These are phyloP conservation scores for Nephila pilipes DNA, from an alignment of 1,140 invertebrate species.

Conservation along the genomic window DNA sequence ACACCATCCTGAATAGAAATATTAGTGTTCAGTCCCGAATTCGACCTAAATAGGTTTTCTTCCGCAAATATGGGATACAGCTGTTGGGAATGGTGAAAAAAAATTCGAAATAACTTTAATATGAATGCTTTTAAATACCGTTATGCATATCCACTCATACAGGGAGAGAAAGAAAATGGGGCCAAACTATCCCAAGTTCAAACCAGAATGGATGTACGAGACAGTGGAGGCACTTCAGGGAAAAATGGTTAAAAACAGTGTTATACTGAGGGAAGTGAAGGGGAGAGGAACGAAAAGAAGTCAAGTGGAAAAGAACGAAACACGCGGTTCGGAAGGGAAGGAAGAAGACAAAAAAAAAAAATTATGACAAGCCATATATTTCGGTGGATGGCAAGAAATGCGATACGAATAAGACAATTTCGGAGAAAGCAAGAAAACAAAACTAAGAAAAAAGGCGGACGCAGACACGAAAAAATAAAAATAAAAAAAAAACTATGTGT, in stretches of 20 bases:
- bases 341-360: not conserved
- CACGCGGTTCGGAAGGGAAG: not conserved
- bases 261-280: not conserved
- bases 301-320: not conserved
- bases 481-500: not conserved
- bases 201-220: not conserved
- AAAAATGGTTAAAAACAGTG: not conserved
- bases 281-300: not conserved
- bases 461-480: not conserved
- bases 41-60: too few species aligned
- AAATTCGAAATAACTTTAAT: too few species aligned
- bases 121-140: too few species aligned
- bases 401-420: constrained; percentile 1
- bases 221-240: not conserved
- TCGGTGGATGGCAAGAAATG: not conserved
- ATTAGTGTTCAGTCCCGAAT: too few species aligned
- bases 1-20: too few species aligned
- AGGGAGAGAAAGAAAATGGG: not conserved
- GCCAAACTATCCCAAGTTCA: not conserved
- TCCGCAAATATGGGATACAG: too few species aligned
- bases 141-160: not conserved
- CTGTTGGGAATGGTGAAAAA: too few species aligned
- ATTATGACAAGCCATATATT: constrained; percentile 17
- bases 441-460: not conserved
- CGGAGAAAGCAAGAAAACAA: constrained; percentile 7